Percentiles rank a stretch among this genome's conserved stretches.
These are phyloP conservation scores for Phylloscopus collybita DNA, from an alignment of 2,797 vertebrate genomes.

Conservation along the genomic window DNA sequence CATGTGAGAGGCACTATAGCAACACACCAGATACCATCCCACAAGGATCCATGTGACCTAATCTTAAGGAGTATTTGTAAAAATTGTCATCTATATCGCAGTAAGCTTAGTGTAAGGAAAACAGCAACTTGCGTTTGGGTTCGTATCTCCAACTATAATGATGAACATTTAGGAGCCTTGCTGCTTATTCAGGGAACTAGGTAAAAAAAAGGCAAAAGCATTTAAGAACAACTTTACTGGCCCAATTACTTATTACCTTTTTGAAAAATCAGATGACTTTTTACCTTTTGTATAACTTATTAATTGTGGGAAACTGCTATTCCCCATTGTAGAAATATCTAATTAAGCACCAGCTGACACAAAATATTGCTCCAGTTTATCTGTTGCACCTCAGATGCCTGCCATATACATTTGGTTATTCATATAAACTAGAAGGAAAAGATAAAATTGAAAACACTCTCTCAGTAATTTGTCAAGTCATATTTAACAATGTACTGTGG, in stretches of 20 bases:
- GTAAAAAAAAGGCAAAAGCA: neutral
- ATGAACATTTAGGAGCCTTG: neutral
- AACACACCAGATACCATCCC: neutral
- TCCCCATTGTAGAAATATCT: neutral
- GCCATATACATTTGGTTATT: neutral
- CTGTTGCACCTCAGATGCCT: neutral
- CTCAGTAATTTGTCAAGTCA: conserved; percentile 3
- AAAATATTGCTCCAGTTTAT: neutral
- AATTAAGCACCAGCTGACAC: conserved; percentile 14
- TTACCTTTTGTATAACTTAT: neutral
- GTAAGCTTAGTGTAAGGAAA: neutral
- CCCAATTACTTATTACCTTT: neutral
- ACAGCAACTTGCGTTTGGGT: neutral
- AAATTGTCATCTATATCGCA: neutral
- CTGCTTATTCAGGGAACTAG: neutral
- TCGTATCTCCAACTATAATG: neutral
- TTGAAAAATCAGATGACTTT: neutral
- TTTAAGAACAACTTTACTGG: neutral
- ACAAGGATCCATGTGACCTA: neutral
- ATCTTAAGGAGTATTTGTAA: neutral
- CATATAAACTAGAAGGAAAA: conserved; percentile 27
- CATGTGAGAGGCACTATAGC: neutral
- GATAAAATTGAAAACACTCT: neutral
- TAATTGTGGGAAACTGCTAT: neutral
- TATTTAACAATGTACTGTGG: neutral